Conservation (phyloP, 2,113 vertebrate genomes). For the Dendrocopos noguchii region DNA sequence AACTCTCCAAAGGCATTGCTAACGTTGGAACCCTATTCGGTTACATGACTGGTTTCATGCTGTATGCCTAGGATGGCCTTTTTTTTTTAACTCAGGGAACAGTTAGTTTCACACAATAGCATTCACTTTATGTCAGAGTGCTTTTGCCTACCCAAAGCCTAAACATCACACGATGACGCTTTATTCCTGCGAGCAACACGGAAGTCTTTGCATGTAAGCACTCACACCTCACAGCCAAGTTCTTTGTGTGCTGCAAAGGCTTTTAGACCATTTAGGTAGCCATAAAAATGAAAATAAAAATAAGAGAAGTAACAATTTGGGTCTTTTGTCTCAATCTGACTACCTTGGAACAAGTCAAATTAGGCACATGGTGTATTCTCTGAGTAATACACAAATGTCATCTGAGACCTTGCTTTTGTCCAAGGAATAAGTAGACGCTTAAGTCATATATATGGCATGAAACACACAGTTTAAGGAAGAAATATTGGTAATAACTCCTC, state of each 20-base stretch:
- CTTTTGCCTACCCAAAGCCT: not conserved
- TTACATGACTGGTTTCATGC: accelerated
- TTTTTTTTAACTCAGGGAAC: not conserved
- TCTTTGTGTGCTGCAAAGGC: not conserved
- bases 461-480: not conserved
- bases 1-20: not conserved
- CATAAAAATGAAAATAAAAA: not conserved
- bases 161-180: accelerated
- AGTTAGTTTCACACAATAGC: not conserved
- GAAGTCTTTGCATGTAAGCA: not conserved
- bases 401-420: accelerated
- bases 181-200: not conserved
- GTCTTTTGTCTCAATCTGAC: not conserved
- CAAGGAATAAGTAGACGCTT: not conserved
- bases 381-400: accelerated
- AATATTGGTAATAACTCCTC: not conserved
- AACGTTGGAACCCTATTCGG: accelerated
- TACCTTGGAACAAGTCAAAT: not conserved
- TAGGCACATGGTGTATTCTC: accelerated
- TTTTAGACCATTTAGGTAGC: not conserved
- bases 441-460: accelerated
- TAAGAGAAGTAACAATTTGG: not conserved
- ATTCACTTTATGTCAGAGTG: not conserved
- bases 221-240: not conserved
- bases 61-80: not conserved